Conservation (phyloP, 2,888 invertebrate species). For the Euzophera pinguis region DNA sequence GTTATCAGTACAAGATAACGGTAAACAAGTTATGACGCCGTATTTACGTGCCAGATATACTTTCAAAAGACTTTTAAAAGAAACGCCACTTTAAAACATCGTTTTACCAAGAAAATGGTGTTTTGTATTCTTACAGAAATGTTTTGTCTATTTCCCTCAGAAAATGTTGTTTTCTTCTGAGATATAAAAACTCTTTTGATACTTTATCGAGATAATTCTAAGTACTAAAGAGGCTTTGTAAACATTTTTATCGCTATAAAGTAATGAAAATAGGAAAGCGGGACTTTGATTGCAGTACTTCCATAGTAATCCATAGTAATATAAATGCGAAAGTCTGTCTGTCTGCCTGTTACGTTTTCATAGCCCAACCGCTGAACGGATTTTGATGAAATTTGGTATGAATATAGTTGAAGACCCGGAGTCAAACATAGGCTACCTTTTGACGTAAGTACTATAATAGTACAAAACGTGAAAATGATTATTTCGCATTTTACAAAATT, state of each 20-base stretch:
- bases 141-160: background rate
- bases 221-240: background rate
- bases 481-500: too few species aligned
- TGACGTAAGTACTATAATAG: too few species aligned
- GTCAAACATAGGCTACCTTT: too few species aligned
- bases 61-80: constrained; percentile 17
- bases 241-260: background rate
- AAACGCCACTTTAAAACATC: background rate
- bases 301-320: too few species aligned
- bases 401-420: too few species aligned
- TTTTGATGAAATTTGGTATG: too few species aligned
- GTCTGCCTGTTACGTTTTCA: too few species aligned
- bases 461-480: too few species aligned
- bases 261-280: too few species aligned
- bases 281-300: too few species aligned
- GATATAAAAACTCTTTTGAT: background rate
- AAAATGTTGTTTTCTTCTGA: background rate
- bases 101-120: background rate
- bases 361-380: too few species aligned
- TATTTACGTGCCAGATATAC: constrained; percentile 17
- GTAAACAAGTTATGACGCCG: constrained; percentile 19
- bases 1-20: constrained; percentile 12
- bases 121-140: background rate
- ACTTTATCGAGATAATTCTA: constrained; percentile 4
- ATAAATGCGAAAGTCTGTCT: too few species aligned